Percentiles rank a stretch among this genome's conserved stretches.
phyloP scores from a whole-genome alignment of 2,888 invertebrate genomes.

The Dermolepida albohirtum region DNA sequence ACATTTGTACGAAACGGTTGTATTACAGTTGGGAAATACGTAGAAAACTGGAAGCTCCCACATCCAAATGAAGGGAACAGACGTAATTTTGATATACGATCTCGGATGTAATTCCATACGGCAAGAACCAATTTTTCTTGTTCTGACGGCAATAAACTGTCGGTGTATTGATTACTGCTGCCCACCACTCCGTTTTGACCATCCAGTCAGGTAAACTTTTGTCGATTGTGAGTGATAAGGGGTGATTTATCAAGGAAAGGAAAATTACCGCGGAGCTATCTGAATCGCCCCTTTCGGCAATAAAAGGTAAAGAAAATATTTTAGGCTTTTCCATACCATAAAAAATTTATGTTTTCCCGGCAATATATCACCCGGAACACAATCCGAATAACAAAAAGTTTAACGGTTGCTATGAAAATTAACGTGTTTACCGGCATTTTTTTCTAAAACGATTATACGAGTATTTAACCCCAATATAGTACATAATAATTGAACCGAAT shows the following conservation, averaged over 20 bases:
- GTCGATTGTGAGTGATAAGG: constrained; percentile 33
- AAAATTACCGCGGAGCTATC: constrained; percentile 17
- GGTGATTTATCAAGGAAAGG: constrained; percentile 29
- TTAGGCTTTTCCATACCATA: constrained; percentile 24
- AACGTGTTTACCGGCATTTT: too few species aligned
- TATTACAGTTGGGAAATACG: too few species aligned
- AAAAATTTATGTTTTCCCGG: constrained; percentile 35
- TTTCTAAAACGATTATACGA: too few species aligned
- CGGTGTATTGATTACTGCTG: neutral
- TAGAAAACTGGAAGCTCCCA: too few species aligned
- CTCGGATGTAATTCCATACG: neutral
- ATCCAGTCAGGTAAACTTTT: constrained; percentile 28
- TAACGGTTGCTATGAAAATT: constrained; percentile 23
- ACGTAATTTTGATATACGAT: neutral
- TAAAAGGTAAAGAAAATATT: constrained; percentile 36
- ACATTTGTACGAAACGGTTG: too few species aligned
- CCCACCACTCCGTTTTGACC: neutral
- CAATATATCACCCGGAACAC: constrained; percentile 18
- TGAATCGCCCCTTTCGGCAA: constrained; percentile 1
- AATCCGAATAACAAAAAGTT: constrained; percentile 27
- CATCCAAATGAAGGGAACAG: too few species aligned
- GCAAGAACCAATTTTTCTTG: constrained; percentile 1
- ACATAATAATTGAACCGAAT: too few species aligned
- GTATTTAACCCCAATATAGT: too few species aligned
- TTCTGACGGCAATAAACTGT: constrained; percentile 4